A percentile compares a stretch with the other conserved stretches of the same genome.
Evolutionary conservation across 2,888 invertebrate species (phyloP).

Genomic region (Spatulosminthurus flaviceps): DNA sequence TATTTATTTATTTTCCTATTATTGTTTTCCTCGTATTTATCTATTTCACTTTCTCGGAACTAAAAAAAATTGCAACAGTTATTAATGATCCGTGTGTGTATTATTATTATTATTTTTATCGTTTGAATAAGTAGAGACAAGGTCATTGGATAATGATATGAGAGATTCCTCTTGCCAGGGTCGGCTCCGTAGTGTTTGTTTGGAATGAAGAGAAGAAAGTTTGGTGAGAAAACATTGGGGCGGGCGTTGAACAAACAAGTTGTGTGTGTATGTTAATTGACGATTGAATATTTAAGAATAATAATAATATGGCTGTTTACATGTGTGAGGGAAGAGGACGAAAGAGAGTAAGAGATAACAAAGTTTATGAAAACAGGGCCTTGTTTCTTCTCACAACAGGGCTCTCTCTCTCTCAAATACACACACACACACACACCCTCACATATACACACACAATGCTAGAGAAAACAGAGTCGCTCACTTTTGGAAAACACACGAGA

Average conservation of each 20-base stretch:
- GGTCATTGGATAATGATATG: not conserved
- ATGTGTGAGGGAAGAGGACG: conserved; percentile 24
- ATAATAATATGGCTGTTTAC: conserved; percentile 35
- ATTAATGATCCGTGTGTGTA: too few species aligned
- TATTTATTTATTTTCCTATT: too few species aligned
- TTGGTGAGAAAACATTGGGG: conserved; percentile 62
- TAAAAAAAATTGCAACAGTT: too few species aligned
- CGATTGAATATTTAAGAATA: not conserved
- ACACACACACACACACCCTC: too few species aligned
- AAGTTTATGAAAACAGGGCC: conserved; percentile 71
- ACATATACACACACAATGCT: too few species aligned
- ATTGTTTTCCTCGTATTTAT: too few species aligned
- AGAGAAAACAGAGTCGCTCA: not conserved
- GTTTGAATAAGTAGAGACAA: not conserved
- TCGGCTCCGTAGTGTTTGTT: conserved; percentile 10
- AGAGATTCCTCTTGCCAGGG: conserved; percentile 9
- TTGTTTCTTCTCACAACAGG: conserved; percentile 68
- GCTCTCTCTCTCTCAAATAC: too few species aligned
- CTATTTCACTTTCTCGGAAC: too few species aligned
- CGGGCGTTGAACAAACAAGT: conserved; percentile 32
- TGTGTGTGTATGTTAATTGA: conserved; percentile 25
- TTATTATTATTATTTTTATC: too few species aligned
- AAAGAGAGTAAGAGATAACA: conserved; percentile 51
- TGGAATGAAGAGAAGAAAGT: conserved; percentile 56
- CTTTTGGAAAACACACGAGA: conserved; percentile 64